A percentile compares a stretch with the other conserved stretches of the same genome.
Conservation (phyloP, 2,113 vertebrate species). For the Xenotilapia longispinis region DNA sequence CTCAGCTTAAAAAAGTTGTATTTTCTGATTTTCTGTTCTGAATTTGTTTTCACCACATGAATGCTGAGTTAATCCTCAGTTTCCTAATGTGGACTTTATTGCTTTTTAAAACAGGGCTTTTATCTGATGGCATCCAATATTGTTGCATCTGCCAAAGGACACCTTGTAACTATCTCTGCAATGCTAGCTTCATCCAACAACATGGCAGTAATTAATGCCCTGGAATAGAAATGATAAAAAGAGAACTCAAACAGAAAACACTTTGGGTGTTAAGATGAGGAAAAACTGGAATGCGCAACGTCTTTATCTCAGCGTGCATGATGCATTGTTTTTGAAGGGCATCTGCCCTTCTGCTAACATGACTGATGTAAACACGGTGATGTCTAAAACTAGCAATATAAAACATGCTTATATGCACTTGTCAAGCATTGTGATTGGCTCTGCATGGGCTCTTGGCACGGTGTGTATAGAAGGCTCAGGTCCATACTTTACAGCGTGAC, state of each 20-base stretch:
- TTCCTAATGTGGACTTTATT: not conserved
- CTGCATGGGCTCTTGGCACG: slow-evolving; percentile 2
- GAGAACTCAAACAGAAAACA: not conserved
- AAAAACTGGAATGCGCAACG: not conserved
- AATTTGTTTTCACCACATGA: not conserved
- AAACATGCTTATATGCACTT: slow-evolving; percentile 25
- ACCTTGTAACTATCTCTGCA: not conserved
- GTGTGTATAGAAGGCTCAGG: not conserved
- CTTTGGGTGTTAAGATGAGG: not conserved
- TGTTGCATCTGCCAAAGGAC: not conserved
- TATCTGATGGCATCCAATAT: not conserved
- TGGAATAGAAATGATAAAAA: not conserved
- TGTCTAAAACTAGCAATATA: slow-evolving; percentile 24
- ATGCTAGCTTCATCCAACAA: not conserved
- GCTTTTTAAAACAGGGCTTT: not conserved
- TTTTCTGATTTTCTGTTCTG: not conserved
- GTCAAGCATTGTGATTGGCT: not conserved
- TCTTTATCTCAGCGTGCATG: not conserved
- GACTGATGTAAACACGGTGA: slow-evolving; percentile 29
- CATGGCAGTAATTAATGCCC: not conserved
- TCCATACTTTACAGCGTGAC: slow-evolving; percentile 14
- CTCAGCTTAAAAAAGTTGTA: not conserved
- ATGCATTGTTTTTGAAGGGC: slow-evolving; percentile 8
- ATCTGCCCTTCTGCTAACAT: not conserved
- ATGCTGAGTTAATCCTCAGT: not conserved